Evolutionary conservation across 2,113 vertebrate species (phyloP).

Genomic region (Hepsetus odoe): DNA sequence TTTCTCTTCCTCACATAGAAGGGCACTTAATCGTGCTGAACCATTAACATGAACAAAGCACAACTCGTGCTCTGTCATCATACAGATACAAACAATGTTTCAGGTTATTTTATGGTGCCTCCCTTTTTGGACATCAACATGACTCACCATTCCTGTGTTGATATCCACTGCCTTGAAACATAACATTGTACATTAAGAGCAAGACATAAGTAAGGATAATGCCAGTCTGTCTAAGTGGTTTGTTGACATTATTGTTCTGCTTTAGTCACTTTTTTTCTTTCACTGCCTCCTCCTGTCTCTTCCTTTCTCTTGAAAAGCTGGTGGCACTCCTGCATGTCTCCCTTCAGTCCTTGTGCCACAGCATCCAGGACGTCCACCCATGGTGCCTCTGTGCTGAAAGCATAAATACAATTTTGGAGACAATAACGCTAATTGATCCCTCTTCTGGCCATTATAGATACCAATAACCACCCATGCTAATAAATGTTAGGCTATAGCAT

Average conservation of each 20-base stretch:
- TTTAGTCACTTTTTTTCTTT: background rate
- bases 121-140: background rate
- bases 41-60: background rate
- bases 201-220: background rate
- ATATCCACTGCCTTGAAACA: background rate
- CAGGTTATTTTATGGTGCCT: no score
- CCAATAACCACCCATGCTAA: no score
- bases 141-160: background rate
- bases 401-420: no score
- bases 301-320: slow-evolving; percentile 3
- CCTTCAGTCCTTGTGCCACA: background rate
- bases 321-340: background rate
- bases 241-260: slow-evolving; percentile 23
- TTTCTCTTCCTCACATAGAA: background rate
- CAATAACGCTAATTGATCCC: no score
- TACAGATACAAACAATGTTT: no score
- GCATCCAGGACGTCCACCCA: background rate
- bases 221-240: slow-evolving; percentile 3
- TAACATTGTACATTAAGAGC: background rate
- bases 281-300: background rate
- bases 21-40: background rate
- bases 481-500: no score
- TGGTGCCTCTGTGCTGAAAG: background rate
- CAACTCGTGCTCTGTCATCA: background rate
- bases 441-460: no score